A percentile compares a stretch with the other conserved stretches of the same genome.
These are phyloP conservation scores for Esox niger DNA, from an alignment of 2,113 vertebrate species.

Conservation along the genomic window DNA sequence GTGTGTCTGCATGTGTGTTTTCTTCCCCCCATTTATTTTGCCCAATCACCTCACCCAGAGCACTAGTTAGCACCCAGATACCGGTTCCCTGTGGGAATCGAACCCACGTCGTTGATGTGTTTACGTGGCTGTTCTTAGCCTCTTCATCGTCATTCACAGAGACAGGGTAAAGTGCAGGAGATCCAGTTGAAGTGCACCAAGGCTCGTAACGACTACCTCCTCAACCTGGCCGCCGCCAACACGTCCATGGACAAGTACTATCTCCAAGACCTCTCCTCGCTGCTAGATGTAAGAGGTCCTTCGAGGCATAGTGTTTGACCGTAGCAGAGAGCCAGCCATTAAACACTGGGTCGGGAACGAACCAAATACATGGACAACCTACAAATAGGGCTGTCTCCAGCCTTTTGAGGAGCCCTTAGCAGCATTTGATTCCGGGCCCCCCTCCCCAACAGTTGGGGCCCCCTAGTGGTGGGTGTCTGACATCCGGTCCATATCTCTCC, in stretches of 20 bases:
- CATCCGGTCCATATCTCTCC: neutral
- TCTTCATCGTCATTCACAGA: slow-evolving; percentile 55
- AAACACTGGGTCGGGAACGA: too few relatives aligned
- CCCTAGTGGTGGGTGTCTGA: too few relatives aligned
- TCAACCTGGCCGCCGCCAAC: slow-evolving; percentile 80
- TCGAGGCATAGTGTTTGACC: too few relatives aligned
- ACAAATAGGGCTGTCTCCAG: neutral
- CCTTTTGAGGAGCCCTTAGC: too few relatives aligned
- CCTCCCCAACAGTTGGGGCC: too few relatives aligned
- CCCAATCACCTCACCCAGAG: too few relatives aligned
- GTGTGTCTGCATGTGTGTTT: neutral
- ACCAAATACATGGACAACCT: too few relatives aligned
- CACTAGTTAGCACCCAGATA: too few relatives aligned
- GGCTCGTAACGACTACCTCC: slow-evolving; percentile 85
- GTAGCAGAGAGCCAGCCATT: too few relatives aligned
- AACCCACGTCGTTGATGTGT: neutral
- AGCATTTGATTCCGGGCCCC: too few relatives aligned
- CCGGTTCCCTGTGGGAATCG: too few relatives aligned
- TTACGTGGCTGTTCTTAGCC: neutral
- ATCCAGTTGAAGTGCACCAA: slow-evolving; percentile 82
- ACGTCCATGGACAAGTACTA: slow-evolving; percentile 82
- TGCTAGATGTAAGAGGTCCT: slow-evolving; percentile 79
- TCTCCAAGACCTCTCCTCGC: slow-evolving; percentile 73
- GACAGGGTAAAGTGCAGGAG: slow-evolving; percentile 80
- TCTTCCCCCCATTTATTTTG: too few relatives aligned